These are phyloP conservation scores for Tridacna gigas DNA, from an alignment of 2,888 invertebrate genomes.

Conservation along the genomic window DNA sequence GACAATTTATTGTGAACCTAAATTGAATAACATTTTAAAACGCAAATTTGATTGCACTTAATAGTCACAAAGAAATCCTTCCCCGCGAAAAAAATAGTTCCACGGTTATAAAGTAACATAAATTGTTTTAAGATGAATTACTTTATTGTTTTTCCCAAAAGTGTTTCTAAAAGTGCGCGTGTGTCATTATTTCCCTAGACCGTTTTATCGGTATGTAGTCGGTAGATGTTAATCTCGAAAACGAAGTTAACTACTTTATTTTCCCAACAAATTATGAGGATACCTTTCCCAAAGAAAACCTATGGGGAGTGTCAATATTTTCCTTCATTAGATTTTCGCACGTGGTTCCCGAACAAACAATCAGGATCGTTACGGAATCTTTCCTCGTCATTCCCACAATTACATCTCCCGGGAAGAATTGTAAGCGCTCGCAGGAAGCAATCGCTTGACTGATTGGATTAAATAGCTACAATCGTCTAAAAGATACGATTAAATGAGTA, in stretches of 20 bases:
- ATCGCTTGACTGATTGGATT: conserved; percentile 64
- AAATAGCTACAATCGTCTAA: conserved; percentile 63
- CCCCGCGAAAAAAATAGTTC: background rate
- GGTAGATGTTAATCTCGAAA: conserved; percentile 23
- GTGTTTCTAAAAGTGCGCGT: background rate
- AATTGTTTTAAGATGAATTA: background rate
- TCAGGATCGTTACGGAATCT: conserved; percentile 62
- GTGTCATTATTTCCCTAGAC: background rate
- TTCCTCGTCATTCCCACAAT: conserved; percentile 60
- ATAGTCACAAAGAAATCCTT: background rate
- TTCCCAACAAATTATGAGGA: conserved; percentile 61
- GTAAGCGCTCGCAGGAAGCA: conserved; percentile 62
- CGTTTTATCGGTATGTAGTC: background rate
- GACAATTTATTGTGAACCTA: conserved; percentile 14
- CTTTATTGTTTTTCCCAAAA: background rate
- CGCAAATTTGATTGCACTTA: conserved; percentile 1
- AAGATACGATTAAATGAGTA: conserved; percentile 65
- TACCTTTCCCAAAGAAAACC: conserved; percentile 55
- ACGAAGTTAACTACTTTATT: conserved; percentile 62
- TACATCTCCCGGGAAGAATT: conserved; percentile 55
- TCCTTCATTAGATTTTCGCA: conserved; percentile 66
- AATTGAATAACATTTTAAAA: conserved; percentile 10
- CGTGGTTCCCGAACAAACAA: conserved; percentile 59
- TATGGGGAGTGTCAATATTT: conserved; percentile 61
- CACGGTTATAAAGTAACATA: background rate